Conservation (phyloP, 2,888 invertebrate genomes). For the Uloborus plumipes region DNA sequence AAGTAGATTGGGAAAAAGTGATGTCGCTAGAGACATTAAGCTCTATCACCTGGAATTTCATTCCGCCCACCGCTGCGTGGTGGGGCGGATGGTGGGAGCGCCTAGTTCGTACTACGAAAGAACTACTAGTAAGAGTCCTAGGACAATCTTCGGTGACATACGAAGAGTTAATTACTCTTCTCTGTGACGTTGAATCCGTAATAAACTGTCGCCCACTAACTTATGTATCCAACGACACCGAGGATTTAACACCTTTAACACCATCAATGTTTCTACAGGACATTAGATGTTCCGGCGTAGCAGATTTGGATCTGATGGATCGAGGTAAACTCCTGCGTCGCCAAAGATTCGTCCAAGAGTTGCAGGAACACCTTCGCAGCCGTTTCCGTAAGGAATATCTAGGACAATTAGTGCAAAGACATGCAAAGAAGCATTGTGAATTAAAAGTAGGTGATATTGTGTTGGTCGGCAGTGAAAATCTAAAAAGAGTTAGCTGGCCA, state of each 20-base stretch:
- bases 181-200: too few species aligned
- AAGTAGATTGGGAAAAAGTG: not conserved
- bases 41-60: too few species aligned
- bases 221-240: not conserved
- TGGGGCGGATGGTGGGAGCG: too few species aligned
- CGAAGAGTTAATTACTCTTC: not conserved
- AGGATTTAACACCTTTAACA: not conserved
- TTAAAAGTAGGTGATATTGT: not conserved
- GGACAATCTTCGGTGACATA: not conserved
- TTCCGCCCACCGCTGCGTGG: not conserved
- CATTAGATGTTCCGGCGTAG: not conserved
- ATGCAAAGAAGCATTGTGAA: not conserved
- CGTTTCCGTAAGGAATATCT: constrained; percentile 1
- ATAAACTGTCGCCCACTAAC: too few species aligned
- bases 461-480: not conserved
- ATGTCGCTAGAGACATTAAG: too few species aligned
- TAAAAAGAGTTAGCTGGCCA: not conserved
- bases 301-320: not conserved
- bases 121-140: too few species aligned
- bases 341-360: not conserved
- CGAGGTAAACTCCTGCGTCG: not conserved
- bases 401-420: not conserved
- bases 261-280: not conserved
- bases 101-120: too few species aligned
- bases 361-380: not conserved